Base-by-base conservation (phyloP, 2,888 invertebrate species). In the Camptogramma bilineatum region DNA sequence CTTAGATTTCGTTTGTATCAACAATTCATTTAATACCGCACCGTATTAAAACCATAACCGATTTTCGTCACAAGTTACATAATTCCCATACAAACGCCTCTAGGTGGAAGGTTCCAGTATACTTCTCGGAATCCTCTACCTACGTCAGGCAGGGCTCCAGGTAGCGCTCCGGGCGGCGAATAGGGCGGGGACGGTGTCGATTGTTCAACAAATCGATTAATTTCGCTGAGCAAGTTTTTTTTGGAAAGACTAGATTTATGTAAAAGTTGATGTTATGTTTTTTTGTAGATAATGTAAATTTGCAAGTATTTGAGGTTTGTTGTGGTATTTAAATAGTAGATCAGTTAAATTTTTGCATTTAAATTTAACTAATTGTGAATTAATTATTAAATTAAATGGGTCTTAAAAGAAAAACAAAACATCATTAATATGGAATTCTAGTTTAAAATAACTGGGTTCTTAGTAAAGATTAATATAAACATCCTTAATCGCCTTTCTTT, bases 111-210 rank as follows among this genome's bases (percentile, higher is more conserved):
- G 63, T 48, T 57, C 71, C 71, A 73, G 60, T 55, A 63, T 68
- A 66, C 72, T 91, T 91, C 91, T 77, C 69, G 76, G 91, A 91
- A 91, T 71, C 84, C 79, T 82, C 86, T 87, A 88, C 90, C 90
- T 88, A 84, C 80, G 66, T 62, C n/a, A n/a, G 34, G 46, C 61
- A 42, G 24, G 18, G 47, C 75, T 70, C 83, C 90, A 91, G 91
- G 91, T 90, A 90, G 89, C 86, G 81, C 79, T 80, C 73, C 73
- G 67, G 63, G 56, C 47, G 62, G 59, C 67, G 81, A 79, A 7
- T 77, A 79, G 79, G 69, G 83, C 58, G 69, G 81, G 42, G 59
- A 60, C 3, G 39, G 34, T 24, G 31, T 58, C 47, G 71, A 68
- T 74, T 9, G 17, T 51, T 42, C 42, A 8, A 0, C n/a, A 24